Conservation (phyloP, 2,888 invertebrate species). For the Stegana nigrithorax region DNA sequence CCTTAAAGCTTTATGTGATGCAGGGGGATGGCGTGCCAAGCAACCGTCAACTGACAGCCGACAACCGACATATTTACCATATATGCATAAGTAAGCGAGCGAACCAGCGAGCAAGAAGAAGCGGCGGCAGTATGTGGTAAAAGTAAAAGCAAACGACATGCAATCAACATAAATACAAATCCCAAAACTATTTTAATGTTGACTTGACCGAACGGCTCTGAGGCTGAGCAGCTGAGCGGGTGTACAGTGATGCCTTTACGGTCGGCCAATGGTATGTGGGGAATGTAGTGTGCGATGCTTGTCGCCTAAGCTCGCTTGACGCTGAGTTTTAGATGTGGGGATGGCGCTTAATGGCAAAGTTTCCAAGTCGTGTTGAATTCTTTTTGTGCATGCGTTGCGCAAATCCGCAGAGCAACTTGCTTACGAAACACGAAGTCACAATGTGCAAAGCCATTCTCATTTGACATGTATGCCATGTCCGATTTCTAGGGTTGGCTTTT, state of each 20-base stretch:
- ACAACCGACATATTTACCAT: conserved; percentile 12
- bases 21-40: background rate
- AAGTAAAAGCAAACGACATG: conserved; percentile 44
- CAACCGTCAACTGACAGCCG: conserved; percentile 21
- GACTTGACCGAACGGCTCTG: conserved; percentile 37
- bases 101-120: too few species aligned
- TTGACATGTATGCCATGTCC: conserved; percentile 4
- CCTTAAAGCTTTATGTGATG: conserved; percentile 24
- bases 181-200: conserved; percentile 59
- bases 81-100: background rate
- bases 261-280: too few species aligned
- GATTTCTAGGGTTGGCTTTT: background rate
- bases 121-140: too few species aligned
- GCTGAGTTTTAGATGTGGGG: too few species aligned
- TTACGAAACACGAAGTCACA: background rate
- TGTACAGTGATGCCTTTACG: too few species aligned
- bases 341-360: conserved; percentile 11
- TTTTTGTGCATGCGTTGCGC: background rate
- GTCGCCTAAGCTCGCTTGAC: too few species aligned
- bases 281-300: too few species aligned
- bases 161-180: conserved; percentile 61
- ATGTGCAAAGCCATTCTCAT: conserved; percentile 5
- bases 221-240: too few species aligned
- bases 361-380: background rate
- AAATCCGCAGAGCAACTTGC: background rate